These are phyloP conservation scores for Chaetodon trifasciatus DNA, from an alignment of 2,797 vertebrate species.

Conservation along the genomic window DNA sequence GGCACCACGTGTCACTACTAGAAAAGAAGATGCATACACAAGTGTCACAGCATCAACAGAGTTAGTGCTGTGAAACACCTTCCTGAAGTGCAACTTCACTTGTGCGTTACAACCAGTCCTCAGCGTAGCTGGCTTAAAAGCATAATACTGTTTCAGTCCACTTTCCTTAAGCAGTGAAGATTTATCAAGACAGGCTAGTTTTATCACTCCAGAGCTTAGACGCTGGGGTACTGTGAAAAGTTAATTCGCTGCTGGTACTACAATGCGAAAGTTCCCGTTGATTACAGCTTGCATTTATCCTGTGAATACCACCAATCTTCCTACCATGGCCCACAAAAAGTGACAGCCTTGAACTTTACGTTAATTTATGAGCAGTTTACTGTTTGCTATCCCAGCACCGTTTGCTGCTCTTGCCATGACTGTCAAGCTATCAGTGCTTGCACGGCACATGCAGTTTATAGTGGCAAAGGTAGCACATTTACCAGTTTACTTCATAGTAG, in stretches of 20 bases:
- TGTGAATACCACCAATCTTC: background rate
- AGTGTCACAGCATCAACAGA: constrained; percentile 10
- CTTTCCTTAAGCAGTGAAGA: constrained; percentile 26
- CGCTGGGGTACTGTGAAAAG: constrained; percentile 1
- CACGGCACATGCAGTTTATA: background rate
- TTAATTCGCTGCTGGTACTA: background rate
- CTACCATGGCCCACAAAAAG: background rate
- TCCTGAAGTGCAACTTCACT: constrained; percentile 3
- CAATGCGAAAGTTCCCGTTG: constrained; percentile 21
- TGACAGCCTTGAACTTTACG: background rate
- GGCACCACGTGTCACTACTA: background rate
- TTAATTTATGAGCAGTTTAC: background rate
- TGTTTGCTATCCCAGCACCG: background rate
- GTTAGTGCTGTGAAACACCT: constrained; percentile 11
- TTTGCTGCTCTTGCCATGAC: background rate
- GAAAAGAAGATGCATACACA: background rate
- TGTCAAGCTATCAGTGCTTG: background rate
- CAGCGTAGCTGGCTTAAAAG: constrained; percentile 15
- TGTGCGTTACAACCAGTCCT: background rate
- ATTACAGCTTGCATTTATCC: constrained; percentile 15
- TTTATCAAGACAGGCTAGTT: constrained; percentile 25
- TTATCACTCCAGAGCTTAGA: constrained; percentile 21
- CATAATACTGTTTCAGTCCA: constrained; percentile 13
- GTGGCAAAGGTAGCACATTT: background rate
- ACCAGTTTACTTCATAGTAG: background rate